Evolutionary conservation across 1,140 invertebrate genomes (phyloP), one percentile per base, ranked within the genome.

Genomic region (Aphelenchoides fujianensis): DNA sequence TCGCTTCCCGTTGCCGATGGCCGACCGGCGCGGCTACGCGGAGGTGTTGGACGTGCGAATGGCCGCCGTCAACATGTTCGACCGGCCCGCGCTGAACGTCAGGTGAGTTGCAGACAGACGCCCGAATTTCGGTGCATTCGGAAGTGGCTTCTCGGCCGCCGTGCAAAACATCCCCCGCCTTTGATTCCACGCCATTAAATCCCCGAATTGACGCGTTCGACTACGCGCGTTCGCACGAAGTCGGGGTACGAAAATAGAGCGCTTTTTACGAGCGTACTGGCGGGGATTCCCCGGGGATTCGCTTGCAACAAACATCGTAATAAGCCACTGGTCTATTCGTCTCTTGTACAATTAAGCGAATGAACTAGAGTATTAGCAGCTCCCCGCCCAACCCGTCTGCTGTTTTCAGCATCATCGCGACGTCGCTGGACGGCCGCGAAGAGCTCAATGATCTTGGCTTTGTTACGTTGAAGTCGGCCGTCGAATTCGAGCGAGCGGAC

Each of bases 71-170:
- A 79, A 75, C 12, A 57, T 69, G 7, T 82, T 82, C 53, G 80
- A 82, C 48, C 71, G 81, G 16, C 80, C 80, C 1, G 70, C 80
- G 2, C 71, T 82, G 30, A 82, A 82, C 70, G 62, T 82, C 63
- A 76, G 69, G 79, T 81, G 19, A 48, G 79, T 59, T 59, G 28
- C 34, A n/a, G n/a, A n/a, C n/a, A n/a, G 55, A 16, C 5, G 23
- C 5, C 7, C 34, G 5, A 59, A 30, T 5, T 19, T 59, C 12
- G 28, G 28, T 59, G 55, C 5, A 19, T 59, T 59, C 5, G 41
- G 23, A 48, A 48, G 41, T n/a, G n/a, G n/a, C n/a, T n/a, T n/a
- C n/a, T n/a, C n/a, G n/a, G n/a, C n/a, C n/a, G n/a, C n/a, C n/a
- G n/a, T n/a, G n/a, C n/a, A n/a, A n/a, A n/a, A n/a, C n/a, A n/a